Percentiles rank a stretch among this genome's conserved stretches.
phyloP scores from a whole-genome alignment of 2,797 vertebrate genomes.

The Ciconia nigra region DNA sequence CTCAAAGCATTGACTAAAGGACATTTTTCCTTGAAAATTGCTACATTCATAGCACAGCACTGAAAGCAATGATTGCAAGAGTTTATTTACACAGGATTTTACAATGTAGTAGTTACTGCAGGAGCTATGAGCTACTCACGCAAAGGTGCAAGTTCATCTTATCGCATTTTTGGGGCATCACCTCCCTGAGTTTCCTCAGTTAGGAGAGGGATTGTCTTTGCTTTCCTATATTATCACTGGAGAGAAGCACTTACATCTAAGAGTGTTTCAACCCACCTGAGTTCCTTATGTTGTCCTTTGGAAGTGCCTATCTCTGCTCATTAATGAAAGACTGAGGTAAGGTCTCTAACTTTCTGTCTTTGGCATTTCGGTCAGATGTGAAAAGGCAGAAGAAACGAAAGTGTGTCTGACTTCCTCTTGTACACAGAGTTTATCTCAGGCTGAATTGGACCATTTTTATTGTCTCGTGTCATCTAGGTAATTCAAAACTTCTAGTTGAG shows the following conservation, averaged over 20 bases:
- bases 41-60: fast-evolving
- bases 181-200: background rate
- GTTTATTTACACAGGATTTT: background rate
- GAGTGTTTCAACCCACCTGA: background rate
- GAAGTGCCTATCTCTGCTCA: background rate
- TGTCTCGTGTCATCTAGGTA: background rate
- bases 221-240: background rate
- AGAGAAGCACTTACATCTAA: background rate
- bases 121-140: background rate
- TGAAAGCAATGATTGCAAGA: background rate
- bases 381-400: background rate
- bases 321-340: background rate
- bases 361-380: background rate
- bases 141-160: background rate
- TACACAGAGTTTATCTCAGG: background rate
- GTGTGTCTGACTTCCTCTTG: background rate
- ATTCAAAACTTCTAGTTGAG: background rate
- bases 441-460: background rate
- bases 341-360: background rate
- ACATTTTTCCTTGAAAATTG: background rate
- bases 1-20: background rate
- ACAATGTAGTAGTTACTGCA: background rate
- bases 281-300: background rate
- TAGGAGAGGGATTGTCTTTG: background rate
- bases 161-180: background rate